Conservation (phyloP, 2,888 invertebrate species). For the Pyrrhia umbra region DNA sequence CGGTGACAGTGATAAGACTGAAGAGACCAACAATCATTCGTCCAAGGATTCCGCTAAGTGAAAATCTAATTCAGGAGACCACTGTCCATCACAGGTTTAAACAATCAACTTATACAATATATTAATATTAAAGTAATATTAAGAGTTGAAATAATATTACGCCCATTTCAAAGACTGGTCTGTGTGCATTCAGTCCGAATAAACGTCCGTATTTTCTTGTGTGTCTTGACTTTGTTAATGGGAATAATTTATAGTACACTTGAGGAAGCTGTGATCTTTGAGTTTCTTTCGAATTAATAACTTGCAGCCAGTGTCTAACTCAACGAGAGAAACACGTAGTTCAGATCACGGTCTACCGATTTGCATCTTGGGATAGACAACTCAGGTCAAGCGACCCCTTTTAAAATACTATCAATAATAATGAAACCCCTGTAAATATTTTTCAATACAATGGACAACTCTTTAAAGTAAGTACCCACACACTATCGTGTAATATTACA, state of each 20-base stretch:
- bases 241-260: slow-evolving; percentile 62
- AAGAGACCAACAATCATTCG: slow-evolving; percentile 89
- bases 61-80: slow-evolving; percentile 64
- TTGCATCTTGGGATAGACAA: neutral
- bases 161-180: slow-evolving; percentile 43
- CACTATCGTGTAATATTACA: slow-evolving; percentile 1
- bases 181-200: slow-evolving; percentile 47
- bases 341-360: neutral
- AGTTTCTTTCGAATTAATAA: slow-evolving; percentile 35
- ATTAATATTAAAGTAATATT: slow-evolving; percentile 41
- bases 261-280: slow-evolving; percentile 58
- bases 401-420: slow-evolving; percentile 6
- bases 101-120: slow-evolving; percentile 48
- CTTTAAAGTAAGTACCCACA: slow-evolving; percentile 13
- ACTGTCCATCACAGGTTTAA: slow-evolving; percentile 60
- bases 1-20: slow-evolving; percentile 91
- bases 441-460: slow-evolving; percentile 22
- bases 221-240: slow-evolving; percentile 41
- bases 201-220: slow-evolving; percentile 32
- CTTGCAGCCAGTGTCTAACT: slow-evolving; percentile 14
- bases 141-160: slow-evolving; percentile 14
- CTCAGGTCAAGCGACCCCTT: neutral
- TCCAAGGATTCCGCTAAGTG: slow-evolving; percentile 87
- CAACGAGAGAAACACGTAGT: neutral
- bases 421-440: slow-evolving; percentile 25